A percentile compares a stretch with the other conserved stretches of the same genome.
phyloP scores from a whole-genome alignment of 2,888 invertebrate species.

The Ophion ellenae region DNA sequence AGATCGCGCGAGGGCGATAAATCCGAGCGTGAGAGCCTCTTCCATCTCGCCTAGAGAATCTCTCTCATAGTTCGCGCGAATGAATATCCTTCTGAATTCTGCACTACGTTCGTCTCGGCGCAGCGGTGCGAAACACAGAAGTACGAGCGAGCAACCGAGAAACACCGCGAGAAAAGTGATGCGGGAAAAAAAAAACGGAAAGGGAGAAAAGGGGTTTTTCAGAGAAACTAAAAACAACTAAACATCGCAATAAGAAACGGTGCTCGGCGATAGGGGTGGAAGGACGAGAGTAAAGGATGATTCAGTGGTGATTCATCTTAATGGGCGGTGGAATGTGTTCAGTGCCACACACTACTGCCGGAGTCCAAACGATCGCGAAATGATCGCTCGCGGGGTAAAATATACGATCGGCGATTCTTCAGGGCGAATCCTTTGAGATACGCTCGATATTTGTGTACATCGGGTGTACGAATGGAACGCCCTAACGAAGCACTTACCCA shows the following conservation, averaged over 20 bases:
- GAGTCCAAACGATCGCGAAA: constrained; percentile 41
- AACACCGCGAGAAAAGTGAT: background rate
- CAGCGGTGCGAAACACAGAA: background rate
- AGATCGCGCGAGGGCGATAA: constrained; percentile 66
- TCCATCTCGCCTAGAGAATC: constrained; percentile 39
- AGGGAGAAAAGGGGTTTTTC: background rate
- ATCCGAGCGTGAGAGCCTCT: constrained; percentile 63
- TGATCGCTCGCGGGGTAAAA: constrained; percentile 46
- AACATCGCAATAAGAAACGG: background rate
- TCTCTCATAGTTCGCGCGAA: constrained; percentile 51
- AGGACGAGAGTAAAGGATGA: background rate
- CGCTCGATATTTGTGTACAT: background rate
- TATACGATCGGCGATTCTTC: constrained; percentile 29
- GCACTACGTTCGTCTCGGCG: constrained; percentile 29
- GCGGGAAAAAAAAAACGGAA: background rate
- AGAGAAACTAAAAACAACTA: background rate
- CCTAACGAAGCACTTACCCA: too few species aligned
- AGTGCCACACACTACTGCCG: background rate
- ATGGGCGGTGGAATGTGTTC: constrained; percentile 43
- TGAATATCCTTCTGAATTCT: constrained; percentile 55
- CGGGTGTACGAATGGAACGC: too few species aligned
- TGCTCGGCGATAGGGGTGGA: background rate
- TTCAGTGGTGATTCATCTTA: constrained; percentile 28
- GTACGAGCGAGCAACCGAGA: background rate
- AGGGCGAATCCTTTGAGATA: constrained; percentile 7